A percentile compares a stretch with the other conserved stretches of the same genome.
Conservation (phyloP, 2,113 vertebrate genomes). For the Podarcis muralis region DNA sequence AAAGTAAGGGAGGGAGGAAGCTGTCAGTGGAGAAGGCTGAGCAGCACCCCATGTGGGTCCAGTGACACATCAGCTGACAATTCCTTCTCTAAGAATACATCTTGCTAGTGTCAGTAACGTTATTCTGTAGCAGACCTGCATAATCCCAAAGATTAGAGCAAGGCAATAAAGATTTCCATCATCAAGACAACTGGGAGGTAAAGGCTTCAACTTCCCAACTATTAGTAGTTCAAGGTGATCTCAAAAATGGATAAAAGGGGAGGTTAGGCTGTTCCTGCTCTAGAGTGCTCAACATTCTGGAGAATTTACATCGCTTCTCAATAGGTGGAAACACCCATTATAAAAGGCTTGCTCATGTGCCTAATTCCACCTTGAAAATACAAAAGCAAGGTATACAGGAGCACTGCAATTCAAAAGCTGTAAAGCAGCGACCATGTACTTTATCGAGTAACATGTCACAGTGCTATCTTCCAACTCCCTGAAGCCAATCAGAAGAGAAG, state of each 20-base stretch:
- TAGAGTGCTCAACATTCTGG: not conserved
- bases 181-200: not conserved
- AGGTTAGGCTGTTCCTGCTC: not conserved
- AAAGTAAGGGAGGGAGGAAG: not conserved
- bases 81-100: not conserved
- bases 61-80: not conserved
- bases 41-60: not conserved
- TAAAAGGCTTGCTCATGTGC: not conserved
- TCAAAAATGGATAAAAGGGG: not conserved
- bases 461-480: not conserved
- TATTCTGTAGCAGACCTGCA: not conserved
- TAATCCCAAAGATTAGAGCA: not conserved
- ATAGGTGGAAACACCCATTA: not conserved
- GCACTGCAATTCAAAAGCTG: not conserved
- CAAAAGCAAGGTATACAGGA: not conserved
- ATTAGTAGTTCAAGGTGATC: not conserved
- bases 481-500: not conserved
- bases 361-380: not conserved
- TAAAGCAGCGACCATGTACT: not conserved
- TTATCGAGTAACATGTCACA: not conserved
- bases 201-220: not conserved
- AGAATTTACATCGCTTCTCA: not conserved
- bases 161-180: not conserved
- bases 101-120: not conserved
- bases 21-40: not conserved